Evolutionary conservation across 2,888 invertebrate species (phyloP), one percentile per base, ranked within the genome.

Genomic region (Laspeyria flexula): DNA sequence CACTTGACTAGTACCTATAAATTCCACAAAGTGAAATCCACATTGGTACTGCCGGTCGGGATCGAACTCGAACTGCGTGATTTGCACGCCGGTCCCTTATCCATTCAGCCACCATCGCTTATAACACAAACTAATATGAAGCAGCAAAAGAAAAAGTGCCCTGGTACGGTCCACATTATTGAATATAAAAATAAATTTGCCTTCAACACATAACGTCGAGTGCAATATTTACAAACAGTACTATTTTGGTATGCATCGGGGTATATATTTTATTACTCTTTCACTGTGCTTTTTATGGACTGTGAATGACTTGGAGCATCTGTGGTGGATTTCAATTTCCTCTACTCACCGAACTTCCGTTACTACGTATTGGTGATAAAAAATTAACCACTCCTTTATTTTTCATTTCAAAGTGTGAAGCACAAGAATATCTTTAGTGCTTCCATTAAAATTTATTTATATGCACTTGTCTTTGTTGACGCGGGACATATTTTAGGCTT

Each of bases 251-350:
- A 70, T 56, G 69, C 66, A 57, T 59, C 61, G 66, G 65, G 71
- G 78, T 78, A 75, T 58, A 77, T 73, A 72, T 81, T 86, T 86
- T 87, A 85, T 84, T 87, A 84, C 87, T 84, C 80, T 83, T 85
- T 84, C 79, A 77, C 74, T 72, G 70, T 75, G 78, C 77, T 86
- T 85, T 89, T 89, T 87, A 90, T 81, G 77, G 81, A 72, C 80
- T 81, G 87, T 83, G 83, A 88, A 86, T 86, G 89, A 88, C 81
- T 89, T 56, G 75, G 55, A 83, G 85, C 89, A 89, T 90, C 88
- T 89, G 90, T 77, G 86, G 89, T 85, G 78, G 85, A 88, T 88
- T 88, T 85, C 84, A 77, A 88, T 90, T 88, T 87, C 89, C 86
- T 86, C 82, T 81, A 83, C 87, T 83, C 80, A 83, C 81, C 75